Percentiles rank a stretch among this genome's conserved stretches.
These are phyloP conservation scores for Pemphigus obesinymphae DNA, from an alignment of 1,140 invertebrate genomes.

Conservation along the genomic window DNA sequence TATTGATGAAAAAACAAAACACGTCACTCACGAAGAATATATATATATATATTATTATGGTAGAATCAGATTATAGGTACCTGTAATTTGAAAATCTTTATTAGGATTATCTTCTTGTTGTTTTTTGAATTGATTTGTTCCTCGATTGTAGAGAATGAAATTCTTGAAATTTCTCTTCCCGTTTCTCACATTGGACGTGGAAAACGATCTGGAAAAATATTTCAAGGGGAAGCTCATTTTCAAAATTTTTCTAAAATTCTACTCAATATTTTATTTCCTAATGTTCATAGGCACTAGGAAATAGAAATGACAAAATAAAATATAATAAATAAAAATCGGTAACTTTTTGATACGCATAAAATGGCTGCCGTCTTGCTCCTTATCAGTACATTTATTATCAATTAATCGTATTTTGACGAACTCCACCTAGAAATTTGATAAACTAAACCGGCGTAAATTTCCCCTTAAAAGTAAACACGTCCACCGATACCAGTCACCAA, in stretches of 20 bases:
- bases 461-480: too few species aligned
- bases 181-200: conserved; percentile 55
- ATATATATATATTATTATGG: background rate
- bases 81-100: conserved; percentile 60
- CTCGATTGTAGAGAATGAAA: conserved; percentile 68
- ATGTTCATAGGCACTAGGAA: too few species aligned
- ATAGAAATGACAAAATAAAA: too few species aligned
- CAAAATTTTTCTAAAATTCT: background rate
- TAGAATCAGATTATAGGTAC: conserved; percentile 46
- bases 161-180: conserved; percentile 77
- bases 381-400: too few species aligned
- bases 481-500: too few species aligned
- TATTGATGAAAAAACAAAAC: background rate
- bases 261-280: too few species aligned
- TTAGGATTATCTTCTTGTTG: conserved; percentile 56
- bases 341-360: too few species aligned
- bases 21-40: background rate
- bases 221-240: background rate
- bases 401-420: too few species aligned
- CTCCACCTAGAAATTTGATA: too few species aligned
- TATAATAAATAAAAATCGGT: too few species aligned
- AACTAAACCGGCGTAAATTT: too few species aligned
- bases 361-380: too few species aligned
- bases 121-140: conserved; percentile 62
- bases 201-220: conserved; percentile 50